Evolutionary conservation across 2,888 invertebrate genomes (phyloP), one percentile per base, ranked within the genome.

Genomic region (Actias luna): DNA sequence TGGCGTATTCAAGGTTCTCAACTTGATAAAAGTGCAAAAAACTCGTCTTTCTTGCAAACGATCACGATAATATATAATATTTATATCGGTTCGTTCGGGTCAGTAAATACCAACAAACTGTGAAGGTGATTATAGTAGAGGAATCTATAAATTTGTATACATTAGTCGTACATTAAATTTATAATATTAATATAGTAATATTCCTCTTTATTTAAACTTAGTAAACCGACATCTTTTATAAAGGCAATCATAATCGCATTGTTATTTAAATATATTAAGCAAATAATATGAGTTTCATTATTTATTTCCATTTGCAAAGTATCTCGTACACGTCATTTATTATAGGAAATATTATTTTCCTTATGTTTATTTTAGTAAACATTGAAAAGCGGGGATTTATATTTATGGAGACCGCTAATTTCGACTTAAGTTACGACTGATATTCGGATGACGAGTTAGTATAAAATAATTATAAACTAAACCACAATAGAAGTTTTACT

Each of bases 71-170:
- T 72, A 73, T 69, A 27, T 16, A 16, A 36, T 36, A 16, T 16
- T n/a, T 16, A 16, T 27, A 75, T 75, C 73, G 66, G 75, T 73
- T 71, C 69, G 71, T 68, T 70, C 74, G 73, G 77, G 76, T 79
- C 76, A 76, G 67, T 74, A 83, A 88, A 86, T 85, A 84, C 77
- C 84, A 84, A 81, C 79, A 85, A 83, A 81, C 83, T 80, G 63
- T 78, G 81, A 86, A 88, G 85, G 84, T 82, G 75, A 77, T 71
- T 66, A 65, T 68, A 69, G 22, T 22, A 22, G 22, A 22, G 22
- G 46, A 46, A 39, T 39, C n/a, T 39, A 39, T n/a, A n/a, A n/a
- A n/a, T n/a, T n/a, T n/a, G n/a, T n/a, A n/a, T n/a, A n/a, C n/a
- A n/a, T n/a, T n/a, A n/a, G n/a, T n/a, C 39, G n/a, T 1, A 39